phyloP scores from a whole-genome alignment of 1,140 invertebrate species.

The Rhopalosiphum maidis region DNA sequence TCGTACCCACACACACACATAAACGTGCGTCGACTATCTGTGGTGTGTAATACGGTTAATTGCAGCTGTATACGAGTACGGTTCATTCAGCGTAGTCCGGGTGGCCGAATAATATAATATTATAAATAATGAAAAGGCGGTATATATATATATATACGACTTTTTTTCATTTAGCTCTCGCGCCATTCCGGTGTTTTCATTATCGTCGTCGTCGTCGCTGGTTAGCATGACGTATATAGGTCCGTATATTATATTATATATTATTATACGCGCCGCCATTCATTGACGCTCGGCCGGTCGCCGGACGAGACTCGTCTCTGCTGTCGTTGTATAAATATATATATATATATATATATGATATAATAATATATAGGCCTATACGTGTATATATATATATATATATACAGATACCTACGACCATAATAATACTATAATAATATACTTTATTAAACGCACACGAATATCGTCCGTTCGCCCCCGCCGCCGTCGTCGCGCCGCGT shows the following conservation, averaged over 20 bases:
- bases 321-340: not conserved
- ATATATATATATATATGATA: not conserved
- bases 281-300: not conserved
- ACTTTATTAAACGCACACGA: constrained; percentile 30
- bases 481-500: not conserved
- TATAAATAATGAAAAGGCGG: constrained; percentile 22
- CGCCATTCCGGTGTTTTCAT: constrained; percentile 23
- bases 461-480: not conserved
- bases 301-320: not conserved
- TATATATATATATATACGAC: not conserved
- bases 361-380: not conserved
- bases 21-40: not conserved
- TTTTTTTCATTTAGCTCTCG: constrained; percentile 28
- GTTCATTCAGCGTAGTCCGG: constrained; percentile 40
- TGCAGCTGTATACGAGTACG: constrained; percentile 6
- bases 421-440: not conserved
- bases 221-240: not conserved
- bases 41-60: constrained; percentile 32
- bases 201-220: not conserved
- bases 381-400: not conserved
- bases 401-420: not conserved
- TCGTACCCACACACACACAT: not conserved
- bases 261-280: not conserved
- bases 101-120: constrained; percentile 40
- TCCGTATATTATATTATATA: not conserved